Percentiles rank a stretch among this genome's conserved stretches.
phyloP scores from a whole-genome alignment of 2,797 vertebrate species.

The Mus spretus region DNA sequence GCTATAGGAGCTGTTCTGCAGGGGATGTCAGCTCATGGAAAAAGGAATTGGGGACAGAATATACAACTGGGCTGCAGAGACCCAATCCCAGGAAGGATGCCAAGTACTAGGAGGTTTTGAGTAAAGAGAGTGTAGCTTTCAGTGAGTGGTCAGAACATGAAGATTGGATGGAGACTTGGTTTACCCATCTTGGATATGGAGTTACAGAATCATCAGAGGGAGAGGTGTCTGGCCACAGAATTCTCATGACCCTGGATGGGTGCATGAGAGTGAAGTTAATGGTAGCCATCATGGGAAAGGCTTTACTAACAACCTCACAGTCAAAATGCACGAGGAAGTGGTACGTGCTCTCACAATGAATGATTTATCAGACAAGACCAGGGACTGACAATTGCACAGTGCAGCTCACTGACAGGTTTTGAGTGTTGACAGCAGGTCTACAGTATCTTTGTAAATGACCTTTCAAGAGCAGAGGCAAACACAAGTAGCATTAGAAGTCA shows the following conservation, averaged over 20 bases:
- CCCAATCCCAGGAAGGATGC: not conserved
- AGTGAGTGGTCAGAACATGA: not conserved
- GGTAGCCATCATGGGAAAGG: not conserved
- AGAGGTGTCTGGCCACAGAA: not conserved
- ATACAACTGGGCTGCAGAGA: not conserved
- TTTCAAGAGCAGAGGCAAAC: not conserved
- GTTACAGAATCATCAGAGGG: accelerated
- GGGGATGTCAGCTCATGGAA: not conserved
- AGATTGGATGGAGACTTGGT: not conserved
- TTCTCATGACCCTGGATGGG: not conserved
- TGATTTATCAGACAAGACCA: not conserved
- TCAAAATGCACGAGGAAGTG: not conserved
- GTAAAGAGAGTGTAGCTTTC: not conserved
- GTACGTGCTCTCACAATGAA: too few relatives aligned
- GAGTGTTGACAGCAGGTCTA: not conserved
- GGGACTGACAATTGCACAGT: accelerated
- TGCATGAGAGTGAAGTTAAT: not conserved
- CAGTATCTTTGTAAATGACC: not conserved
- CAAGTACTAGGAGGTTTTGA: not conserved
- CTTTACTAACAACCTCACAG: not conserved
- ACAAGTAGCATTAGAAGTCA: not conserved
- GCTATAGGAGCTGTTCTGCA: not conserved
- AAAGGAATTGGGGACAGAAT: not conserved
- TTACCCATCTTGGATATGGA: accelerated
- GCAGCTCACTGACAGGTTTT: not conserved